Evolutionary conservation across 1,140 invertebrate species (phyloP).

Genomic region (Pseudoatta argentina): DNA sequence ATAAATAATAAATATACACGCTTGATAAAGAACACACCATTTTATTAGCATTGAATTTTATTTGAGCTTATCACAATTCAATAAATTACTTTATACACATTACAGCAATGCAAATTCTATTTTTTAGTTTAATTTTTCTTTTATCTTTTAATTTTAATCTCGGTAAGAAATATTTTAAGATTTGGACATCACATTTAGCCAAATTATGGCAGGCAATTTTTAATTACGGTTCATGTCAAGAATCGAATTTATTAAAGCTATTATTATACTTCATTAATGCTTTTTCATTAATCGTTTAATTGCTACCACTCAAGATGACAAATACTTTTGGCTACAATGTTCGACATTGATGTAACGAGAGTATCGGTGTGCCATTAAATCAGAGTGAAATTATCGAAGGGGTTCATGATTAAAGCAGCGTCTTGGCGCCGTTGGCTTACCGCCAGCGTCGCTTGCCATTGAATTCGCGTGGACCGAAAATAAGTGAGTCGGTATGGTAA

Average conservation of each 20-base stretch:
- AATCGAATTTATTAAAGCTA: not conserved
- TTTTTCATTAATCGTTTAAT: conserved; percentile 18
- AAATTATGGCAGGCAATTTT: not conserved
- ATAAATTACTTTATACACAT: too few relatives aligned
- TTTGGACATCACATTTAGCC: not conserved
- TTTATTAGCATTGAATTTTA: not conserved
- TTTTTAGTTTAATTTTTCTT: not conserved
- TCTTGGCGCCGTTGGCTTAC: conserved; percentile 51
- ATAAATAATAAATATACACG: not conserved
- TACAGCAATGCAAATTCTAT: not conserved
- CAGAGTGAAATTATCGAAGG: conserved; percentile 2
- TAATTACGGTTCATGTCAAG: not conserved
- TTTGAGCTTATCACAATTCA: not conserved
- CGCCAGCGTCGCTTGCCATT: conserved; percentile 68
- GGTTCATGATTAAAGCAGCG: not conserved
- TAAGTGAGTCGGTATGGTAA: conserved; percentile 66
- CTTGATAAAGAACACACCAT: not conserved
- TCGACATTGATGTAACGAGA: not conserved
- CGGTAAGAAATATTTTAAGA: not conserved
- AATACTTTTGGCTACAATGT: not conserved
- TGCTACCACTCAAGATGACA: conserved; percentile 1
- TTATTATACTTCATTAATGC: not conserved
- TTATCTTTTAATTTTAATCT: not conserved
- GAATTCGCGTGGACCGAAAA: conserved; percentile 71
- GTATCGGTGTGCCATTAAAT: conserved; percentile 5